These are phyloP conservation scores for Hanleya hanleyi DNA, from an alignment of 2,888 invertebrate species.

Conservation along the genomic window DNA sequence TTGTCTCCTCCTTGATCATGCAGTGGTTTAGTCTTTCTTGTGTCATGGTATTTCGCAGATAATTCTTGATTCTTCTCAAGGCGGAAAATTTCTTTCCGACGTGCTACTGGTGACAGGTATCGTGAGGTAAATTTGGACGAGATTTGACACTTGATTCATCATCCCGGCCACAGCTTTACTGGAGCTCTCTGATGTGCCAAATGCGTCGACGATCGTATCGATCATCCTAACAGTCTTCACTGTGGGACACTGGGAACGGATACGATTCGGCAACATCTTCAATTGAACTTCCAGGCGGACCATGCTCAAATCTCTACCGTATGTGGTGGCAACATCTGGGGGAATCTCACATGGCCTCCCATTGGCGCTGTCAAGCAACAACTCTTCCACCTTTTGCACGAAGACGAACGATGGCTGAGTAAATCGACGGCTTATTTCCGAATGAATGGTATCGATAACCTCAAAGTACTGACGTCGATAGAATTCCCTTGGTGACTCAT, in stretches of 20 bases:
- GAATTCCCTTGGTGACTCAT: slow-evolving; percentile 11
- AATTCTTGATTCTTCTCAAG: slow-evolving; percentile 21
- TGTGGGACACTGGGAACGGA: slow-evolving; percentile 8
- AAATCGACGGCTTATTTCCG: slow-evolving; percentile 8
- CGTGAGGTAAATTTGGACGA: slow-evolving; percentile 20
- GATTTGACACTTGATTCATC: neutral
- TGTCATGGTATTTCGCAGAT: slow-evolving; percentile 23
- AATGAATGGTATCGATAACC: slow-evolving; percentile 18
- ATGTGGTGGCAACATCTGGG: too few relatives aligned
- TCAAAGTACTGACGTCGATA: slow-evolving; percentile 21
- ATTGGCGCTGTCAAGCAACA: too few relatives aligned
- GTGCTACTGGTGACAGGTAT: slow-evolving; percentile 18
- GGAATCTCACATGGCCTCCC: too few relatives aligned
- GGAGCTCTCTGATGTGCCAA: slow-evolving; percentile 11
- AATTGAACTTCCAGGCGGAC: slow-evolving; percentile 2
- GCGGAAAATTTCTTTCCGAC: slow-evolving; percentile 10
- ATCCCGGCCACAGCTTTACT: slow-evolving; percentile 14
- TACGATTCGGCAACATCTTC: slow-evolving; percentile 12
- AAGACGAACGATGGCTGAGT: too few relatives aligned
- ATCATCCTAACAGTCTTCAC: slow-evolving; percentile 15
- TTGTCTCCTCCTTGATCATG: slow-evolving; percentile 9
- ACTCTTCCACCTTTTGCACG: too few relatives aligned
- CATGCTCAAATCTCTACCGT: slow-evolving; percentile 15
- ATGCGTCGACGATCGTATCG: slow-evolving; percentile 1
- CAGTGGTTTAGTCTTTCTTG: slow-evolving; percentile 15